Base-by-base conservation (phyloP, 2,113 vertebrate genomes). In the Lampris megalopsis region DNA sequence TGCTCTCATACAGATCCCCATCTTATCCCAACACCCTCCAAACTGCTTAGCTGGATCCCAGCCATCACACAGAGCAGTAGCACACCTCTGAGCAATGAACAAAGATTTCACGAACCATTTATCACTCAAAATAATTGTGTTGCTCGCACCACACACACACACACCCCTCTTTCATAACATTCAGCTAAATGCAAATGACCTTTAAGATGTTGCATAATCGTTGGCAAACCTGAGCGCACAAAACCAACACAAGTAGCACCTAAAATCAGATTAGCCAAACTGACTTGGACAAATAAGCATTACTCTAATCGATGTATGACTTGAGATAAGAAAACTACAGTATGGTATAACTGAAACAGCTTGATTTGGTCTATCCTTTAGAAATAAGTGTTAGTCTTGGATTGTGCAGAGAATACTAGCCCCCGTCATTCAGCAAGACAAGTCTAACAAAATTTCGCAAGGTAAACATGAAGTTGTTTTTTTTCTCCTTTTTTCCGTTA, bases 151-250 rank as follows among this genome's bases (percentile, higher is more conserved):
- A 24, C 53, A 49, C 11, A 41, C 9, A 50, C 9, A 36, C 37
- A 10, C 47, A 48, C 52, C 40, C 36, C 70, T 43, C 71, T 61
- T 10, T n/a, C 54, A 47, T 42, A 69, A 67, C 73, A 49, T 52
- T 56, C 59, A 10, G 42, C 85, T 80, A 68, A 86, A 58, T 38
- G 56, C 9, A 38, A 88, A 85, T 71, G 68, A 43, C 73, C 79
- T 80, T 86, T 76, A 76, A 68, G 76, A 35, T n/a, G 77, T 91
- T 85, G 68, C 75, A 65, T 86, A 86, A 88, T 73, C 50, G 58
- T 80, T 81, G 70, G 83, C 71, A 74, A 24, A 50, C 66, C 66
- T 36, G 43, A 65, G 52, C 47, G 67, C 66, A 77, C 61, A 62
- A 60, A 78, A 62, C 43, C 82, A 81, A 77, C 80, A 42, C 9